Percentiles rank a stretch among this genome's conserved stretches.
phyloP scores from a whole-genome alignment of 2,888 invertebrate species.

The Camponotus fellah region DNA sequence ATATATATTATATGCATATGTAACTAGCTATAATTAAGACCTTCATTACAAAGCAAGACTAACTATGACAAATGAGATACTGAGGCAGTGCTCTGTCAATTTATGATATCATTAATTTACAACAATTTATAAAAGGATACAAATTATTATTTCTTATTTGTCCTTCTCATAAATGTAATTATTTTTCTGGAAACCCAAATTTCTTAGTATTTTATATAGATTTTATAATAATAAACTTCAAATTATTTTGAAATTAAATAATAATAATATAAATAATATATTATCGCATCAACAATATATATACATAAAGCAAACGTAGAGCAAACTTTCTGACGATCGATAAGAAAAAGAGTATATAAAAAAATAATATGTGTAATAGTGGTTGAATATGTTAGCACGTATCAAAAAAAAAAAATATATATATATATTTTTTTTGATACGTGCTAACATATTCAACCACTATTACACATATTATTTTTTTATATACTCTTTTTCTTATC shows the following conservation, averaged over 20 bases:
- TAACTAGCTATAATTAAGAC: constrained; percentile 19
- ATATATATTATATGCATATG: background rate
- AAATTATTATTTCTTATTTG: background rate
- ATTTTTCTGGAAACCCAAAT: background rate
- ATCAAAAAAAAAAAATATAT: too few species aligned
- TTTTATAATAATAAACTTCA: background rate
- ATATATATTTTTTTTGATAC: background rate
- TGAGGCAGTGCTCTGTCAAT: background rate
- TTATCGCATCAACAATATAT: background rate
- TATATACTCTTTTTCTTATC: background rate
- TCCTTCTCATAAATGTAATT: background rate
- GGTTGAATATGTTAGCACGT: too few species aligned
- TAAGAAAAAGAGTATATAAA: too few species aligned
- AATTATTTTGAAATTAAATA: background rate
- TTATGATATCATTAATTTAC: background rate
- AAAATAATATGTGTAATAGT: too few species aligned
- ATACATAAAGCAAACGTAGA: too few species aligned
- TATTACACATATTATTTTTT: background rate
- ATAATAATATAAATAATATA: background rate
- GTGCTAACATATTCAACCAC: background rate
- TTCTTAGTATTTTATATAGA: background rate
- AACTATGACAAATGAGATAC: constrained; percentile 6
- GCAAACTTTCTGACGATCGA: too few species aligned
- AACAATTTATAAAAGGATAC: background rate
- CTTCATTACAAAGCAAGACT: constrained; percentile 5